phyloP scores from a whole-genome alignment of 1,140 invertebrate species.

The Ditylenchus dipsaci region DNA sequence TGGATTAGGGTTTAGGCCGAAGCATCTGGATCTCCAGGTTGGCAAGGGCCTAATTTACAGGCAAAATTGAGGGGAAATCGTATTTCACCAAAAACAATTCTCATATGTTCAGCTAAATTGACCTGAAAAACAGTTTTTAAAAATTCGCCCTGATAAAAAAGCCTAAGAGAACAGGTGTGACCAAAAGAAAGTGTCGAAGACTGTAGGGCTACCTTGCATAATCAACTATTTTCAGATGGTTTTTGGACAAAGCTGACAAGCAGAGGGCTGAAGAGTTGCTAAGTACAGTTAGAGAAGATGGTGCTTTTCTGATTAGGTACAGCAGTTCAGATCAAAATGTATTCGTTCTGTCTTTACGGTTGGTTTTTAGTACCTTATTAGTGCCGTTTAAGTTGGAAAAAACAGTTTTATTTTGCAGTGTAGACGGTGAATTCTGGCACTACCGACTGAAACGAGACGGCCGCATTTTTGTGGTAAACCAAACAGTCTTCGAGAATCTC shows the following conservation, averaged over 20 bases:
- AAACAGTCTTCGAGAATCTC: conserved; percentile 56
- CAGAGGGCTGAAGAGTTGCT: conserved; percentile 51
- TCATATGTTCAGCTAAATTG: too few relatives aligned
- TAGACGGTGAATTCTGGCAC: conserved; percentile 54
- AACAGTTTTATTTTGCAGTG: conserved; percentile 28
- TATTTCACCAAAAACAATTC: too few relatives aligned
- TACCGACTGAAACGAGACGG: conserved; percentile 57
- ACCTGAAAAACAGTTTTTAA: too few relatives aligned
- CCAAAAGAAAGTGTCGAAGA: too few relatives aligned
- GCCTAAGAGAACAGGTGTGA: too few relatives aligned
- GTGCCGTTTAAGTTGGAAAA: not conserved
- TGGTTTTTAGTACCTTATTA: conserved; percentile 14
- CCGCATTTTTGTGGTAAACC: conserved; percentile 55
- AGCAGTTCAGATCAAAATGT: conserved; percentile 48
- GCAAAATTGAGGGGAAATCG: too few relatives aligned
- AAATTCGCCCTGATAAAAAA: too few relatives aligned
- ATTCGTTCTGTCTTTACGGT: conserved; percentile 54
- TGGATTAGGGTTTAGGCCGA: too few relatives aligned
- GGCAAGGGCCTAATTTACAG: too few relatives aligned
- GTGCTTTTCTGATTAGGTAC: conserved; percentile 53
- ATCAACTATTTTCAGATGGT: conserved; percentile 43
- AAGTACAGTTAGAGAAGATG: conserved; percentile 48
- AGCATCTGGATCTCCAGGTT: too few relatives aligned
- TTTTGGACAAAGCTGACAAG: conserved; percentile 46
- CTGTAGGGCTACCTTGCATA: too few relatives aligned